These are phyloP conservation scores for Carettochelys insculpta DNA, from an alignment of 2,113 vertebrate genomes.

Conservation along the genomic window DNA sequence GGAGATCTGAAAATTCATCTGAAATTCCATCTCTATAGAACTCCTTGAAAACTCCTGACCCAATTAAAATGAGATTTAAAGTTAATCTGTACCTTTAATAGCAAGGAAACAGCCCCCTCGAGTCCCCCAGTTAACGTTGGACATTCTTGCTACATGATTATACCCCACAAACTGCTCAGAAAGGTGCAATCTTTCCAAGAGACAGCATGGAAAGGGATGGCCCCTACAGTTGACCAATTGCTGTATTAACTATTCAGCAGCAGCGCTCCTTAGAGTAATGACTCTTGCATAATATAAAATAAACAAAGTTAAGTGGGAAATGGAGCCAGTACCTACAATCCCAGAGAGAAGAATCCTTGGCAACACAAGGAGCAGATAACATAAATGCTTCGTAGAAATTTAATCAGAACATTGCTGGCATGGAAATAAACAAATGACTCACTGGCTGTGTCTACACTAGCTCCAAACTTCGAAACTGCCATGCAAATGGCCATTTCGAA, in stretches of 20 bases:
- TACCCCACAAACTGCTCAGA: neutral
- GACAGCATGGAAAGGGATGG: neutral
- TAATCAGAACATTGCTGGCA: neutral
- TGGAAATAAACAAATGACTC: neutral
- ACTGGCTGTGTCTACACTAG: no score
- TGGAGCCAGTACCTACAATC: accelerated
- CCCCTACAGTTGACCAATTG: neutral
- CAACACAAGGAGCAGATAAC: neutral
- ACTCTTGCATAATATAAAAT: neutral
- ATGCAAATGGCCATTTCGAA: no score
- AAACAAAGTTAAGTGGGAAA: neutral
- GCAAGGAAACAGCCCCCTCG: accelerated
- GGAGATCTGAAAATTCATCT: neutral
- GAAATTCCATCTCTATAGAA: neutral
- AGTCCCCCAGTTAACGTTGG: neutral
- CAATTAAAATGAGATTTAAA: neutral
- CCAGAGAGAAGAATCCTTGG: neutral
- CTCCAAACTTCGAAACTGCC: no score
- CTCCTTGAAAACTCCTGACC: neutral
- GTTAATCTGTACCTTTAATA: neutral
- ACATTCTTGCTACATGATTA: neutral
- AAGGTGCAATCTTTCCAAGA: neutral
- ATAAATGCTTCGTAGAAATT: neutral
- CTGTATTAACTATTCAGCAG: neutral
- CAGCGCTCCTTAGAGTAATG: neutral